Percentiles rank a stretch among this genome's conserved stretches.
Conservation (phyloP, 2,113 vertebrate species). For the Lichenostomus cassidix region DNA sequence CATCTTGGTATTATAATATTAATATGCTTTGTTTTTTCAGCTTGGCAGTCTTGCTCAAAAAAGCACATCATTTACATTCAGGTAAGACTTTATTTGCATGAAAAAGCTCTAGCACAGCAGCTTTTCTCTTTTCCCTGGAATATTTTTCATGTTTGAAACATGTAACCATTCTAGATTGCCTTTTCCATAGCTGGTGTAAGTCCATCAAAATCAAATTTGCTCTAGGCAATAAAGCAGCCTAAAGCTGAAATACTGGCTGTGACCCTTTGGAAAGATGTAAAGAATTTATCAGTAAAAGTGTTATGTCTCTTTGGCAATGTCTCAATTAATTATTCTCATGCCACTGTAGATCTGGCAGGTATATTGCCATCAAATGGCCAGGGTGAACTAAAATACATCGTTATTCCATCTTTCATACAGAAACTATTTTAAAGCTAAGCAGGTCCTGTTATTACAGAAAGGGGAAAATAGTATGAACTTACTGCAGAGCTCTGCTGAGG, state of each 20-base stretch:
- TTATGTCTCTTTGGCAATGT: not conserved
- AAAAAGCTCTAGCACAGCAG: slow-evolving; percentile 9
- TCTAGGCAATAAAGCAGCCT: slow-evolving; percentile 15
- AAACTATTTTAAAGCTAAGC: not conserved
- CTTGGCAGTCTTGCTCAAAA: not conserved
- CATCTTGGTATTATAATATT: not conserved
- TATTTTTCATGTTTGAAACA: slow-evolving; percentile 7
- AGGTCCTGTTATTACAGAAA: not conserved
- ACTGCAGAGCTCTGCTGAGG: not conserved
- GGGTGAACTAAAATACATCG: not conserved
- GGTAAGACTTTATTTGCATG: slow-evolving; percentile 15
- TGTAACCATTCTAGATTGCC: not conserved
- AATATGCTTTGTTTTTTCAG: slow-evolving; percentile 9
- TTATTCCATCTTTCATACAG: not conserved
- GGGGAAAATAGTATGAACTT: not conserved
- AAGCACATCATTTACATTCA: slow-evolving; percentile 7
- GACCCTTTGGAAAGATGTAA: slow-evolving; percentile 6
- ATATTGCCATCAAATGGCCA: not conserved
- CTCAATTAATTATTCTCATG: slow-evolving; percentile 13
- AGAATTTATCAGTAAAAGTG: not conserved
- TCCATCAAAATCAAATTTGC: slow-evolving; percentile 35
- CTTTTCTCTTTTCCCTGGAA: slow-evolving; percentile 19
- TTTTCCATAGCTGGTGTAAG: not conserved
- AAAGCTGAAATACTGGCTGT: not conserved
- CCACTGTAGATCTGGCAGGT: not conserved